Evolutionary conservation across 2,113 vertebrate genomes (phyloP).

Genomic region (Sitta europaea): DNA sequence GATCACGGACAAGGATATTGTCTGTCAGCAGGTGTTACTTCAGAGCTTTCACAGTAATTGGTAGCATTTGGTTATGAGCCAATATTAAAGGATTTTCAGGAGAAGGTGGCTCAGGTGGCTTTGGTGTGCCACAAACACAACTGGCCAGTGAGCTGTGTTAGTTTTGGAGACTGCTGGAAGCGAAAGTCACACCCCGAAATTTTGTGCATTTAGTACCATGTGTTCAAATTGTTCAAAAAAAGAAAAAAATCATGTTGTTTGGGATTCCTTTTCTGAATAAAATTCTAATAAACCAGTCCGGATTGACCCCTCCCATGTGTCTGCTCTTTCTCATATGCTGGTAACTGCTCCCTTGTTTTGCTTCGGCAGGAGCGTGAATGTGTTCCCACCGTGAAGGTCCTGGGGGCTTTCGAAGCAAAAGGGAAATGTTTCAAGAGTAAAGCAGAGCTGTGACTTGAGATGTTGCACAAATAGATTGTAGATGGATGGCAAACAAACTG

Average conservation of each 20-base stretch:
- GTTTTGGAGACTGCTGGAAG: slow-evolving; percentile 37
- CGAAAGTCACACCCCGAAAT: background rate
- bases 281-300: slow-evolving; percentile 26
- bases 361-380: background rate
- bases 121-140: background rate
- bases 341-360: background rate
- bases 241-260: background rate
- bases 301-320: background rate
- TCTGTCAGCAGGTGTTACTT: background rate
- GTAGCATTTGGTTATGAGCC: background rate
- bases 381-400: background rate
- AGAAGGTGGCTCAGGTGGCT: slow-evolving; percentile 9
- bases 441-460: slow-evolving; percentile 29
- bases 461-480: slow-evolving; percentile 43
- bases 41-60: background rate
- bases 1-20: background rate
- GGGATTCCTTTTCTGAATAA: slow-evolving; percentile 45
- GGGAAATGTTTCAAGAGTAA: slow-evolving; percentile 30
- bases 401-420: background rate
- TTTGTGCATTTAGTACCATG: background rate
- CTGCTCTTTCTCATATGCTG: background rate
- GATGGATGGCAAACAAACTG: slow-evolving; percentile 34
- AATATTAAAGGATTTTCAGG: background rate
- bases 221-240: background rate
- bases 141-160: background rate